Conservation (phyloP, 2,113 vertebrate species). For the Psittacula cyanocephala region DNA sequence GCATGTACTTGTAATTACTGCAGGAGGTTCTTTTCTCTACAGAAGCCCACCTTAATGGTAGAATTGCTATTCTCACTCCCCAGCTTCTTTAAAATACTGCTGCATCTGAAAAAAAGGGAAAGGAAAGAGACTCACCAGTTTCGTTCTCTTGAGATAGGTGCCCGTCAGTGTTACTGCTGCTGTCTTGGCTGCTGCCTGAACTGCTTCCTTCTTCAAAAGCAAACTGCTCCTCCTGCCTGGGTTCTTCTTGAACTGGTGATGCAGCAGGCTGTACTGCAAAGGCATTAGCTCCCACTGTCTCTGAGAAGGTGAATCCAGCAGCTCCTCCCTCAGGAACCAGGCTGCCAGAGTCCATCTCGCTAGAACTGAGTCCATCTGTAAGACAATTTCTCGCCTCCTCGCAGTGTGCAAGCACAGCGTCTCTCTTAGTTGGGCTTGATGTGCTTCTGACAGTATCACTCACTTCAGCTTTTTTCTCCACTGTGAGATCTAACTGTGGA, state of each 20-base stretch:
- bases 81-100: not conserved
- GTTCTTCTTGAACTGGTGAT: constrained; percentile 54
- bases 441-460: constrained; percentile 46
- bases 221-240: constrained; percentile 66
- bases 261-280: constrained; percentile 70
- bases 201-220: constrained; percentile 52
- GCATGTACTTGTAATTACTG: not conserved
- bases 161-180: constrained; percentile 67
- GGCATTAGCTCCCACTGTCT: constrained; percentile 55
- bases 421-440: constrained; percentile 56
- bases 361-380: constrained; percentile 56
- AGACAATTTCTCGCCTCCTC: constrained; percentile 39
- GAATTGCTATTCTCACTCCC: not conserved
- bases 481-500: constrained; percentile 71
- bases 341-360: constrained; percentile 64
- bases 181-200: constrained; percentile 72
- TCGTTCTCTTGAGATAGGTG: constrained; percentile 76
- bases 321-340: constrained; percentile 69
- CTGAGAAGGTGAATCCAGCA: constrained; percentile 56
- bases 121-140: constrained; percentile 78
- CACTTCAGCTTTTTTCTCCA: constrained; percentile 68
- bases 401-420: constrained; percentile 51
- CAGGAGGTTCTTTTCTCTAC: not conserved
- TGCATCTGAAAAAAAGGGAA: not conserved
- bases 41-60: not conserved